Evolutionary conservation across 2,888 invertebrate genomes (phyloP).

Genomic region (Pseudoips prasinana): DNA sequence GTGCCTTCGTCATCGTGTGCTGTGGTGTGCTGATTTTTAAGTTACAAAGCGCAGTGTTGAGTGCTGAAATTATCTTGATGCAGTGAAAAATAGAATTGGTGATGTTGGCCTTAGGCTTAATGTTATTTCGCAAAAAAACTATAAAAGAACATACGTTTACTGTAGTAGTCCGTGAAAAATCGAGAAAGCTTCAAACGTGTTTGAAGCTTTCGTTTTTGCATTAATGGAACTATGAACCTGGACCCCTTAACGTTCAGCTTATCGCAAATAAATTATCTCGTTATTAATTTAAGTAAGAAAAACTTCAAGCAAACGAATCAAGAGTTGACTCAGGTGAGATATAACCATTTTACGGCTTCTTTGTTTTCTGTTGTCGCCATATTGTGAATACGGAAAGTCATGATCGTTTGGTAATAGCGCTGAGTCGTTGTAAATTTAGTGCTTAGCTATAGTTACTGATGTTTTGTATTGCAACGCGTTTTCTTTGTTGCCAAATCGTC

Average conservation of each 20-base stretch:
- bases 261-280: constrained; percentile 99
- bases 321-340: constrained; percentile 94
- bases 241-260: constrained; percentile 99
- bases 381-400: constrained; percentile 60
- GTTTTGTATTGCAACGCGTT: constrained; percentile 21
- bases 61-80: constrained; percentile 64
- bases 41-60: constrained; percentile 46
- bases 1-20: constrained; percentile 63
- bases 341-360: constrained; percentile 42
- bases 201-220: constrained; percentile 97
- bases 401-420: constrained; percentile 32
- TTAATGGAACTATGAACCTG: constrained; percentile 99
- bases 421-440: constrained; percentile 20
- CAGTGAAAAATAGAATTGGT: constrained; percentile 74
- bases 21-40: constrained; percentile 54
- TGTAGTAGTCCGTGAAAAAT: constrained; percentile 86
- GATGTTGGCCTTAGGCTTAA: constrained; percentile 76
- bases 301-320: constrained; percentile 95
- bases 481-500: constrained; percentile 31
- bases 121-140: constrained; percentile 71
- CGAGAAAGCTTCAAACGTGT: constrained; percentile 95
- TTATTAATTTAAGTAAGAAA: constrained; percentile 97
- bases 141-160: constrained; percentile 64
- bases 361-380: constrained; percentile 76
- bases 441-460: constrained; percentile 24